Conservation (phyloP, 2,113 vertebrate species). For the Indri indri region DNA sequence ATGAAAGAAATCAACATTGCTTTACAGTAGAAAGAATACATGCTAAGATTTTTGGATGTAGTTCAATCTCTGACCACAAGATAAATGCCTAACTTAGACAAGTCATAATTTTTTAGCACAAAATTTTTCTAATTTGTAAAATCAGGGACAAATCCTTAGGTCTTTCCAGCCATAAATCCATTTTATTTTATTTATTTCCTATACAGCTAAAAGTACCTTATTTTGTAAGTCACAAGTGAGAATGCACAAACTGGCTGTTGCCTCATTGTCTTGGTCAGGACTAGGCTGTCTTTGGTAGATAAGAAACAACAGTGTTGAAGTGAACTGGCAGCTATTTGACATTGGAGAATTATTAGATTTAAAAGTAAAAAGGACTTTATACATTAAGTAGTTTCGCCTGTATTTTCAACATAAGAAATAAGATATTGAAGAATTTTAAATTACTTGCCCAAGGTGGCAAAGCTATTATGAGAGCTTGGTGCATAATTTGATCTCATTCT, state of each 20-base stretch:
- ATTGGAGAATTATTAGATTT: not conserved
- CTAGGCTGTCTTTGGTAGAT: not conserved
- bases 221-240: not conserved
- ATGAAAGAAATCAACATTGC: not conserved
- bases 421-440: not conserved
- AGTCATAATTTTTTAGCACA: not conserved
- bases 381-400: not conserved
- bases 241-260: accelerated
- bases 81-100: not conserved
- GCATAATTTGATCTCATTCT: not conserved
- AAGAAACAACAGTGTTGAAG: not conserved
- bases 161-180: not conserved
- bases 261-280: not conserved
- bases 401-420: not conserved
- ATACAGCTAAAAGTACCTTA: not conserved
- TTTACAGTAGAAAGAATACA: not conserved
- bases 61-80: not conserved
- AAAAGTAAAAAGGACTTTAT: not conserved
- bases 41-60: not conserved
- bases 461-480: not conserved
- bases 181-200: not conserved
- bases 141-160: not conserved
- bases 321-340: not conserved
- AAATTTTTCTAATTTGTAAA: not conserved
- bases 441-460: not conserved